Evolutionary conservation across 1,140 invertebrate genomes (phyloP).

Genomic region (Scaptodrosophila lebanonensis): DNA sequence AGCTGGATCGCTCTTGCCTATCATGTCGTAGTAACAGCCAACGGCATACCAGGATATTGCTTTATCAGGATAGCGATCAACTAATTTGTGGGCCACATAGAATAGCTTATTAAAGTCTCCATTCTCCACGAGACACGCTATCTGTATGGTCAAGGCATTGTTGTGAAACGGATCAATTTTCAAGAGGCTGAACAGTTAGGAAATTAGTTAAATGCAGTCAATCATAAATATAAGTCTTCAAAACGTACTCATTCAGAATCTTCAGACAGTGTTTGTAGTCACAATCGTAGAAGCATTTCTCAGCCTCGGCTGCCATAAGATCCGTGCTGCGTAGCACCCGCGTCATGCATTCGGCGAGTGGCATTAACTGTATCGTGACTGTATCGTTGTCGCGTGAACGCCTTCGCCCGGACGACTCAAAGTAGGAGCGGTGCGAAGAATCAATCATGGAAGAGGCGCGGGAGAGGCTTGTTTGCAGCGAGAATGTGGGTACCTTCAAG

Average conservation of each 20-base stretch:
- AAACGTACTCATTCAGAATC: constrained; percentile 83
- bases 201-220: not conserved
- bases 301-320: constrained; percentile 86
- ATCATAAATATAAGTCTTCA: not conserved
- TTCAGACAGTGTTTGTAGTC: constrained; percentile 87
- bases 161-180: constrained; percentile 91
- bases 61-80: constrained; percentile 94
- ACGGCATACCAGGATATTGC: constrained; percentile 98
- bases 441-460: constrained; percentile 65
- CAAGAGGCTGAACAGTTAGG: constrained; percentile 82
- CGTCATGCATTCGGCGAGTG: constrained; percentile 75
- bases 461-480: constrained; percentile 64
- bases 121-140: constrained; percentile 95
- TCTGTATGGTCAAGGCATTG: constrained; percentile 90
- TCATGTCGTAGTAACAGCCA: constrained; percentile 97
- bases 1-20: constrained; percentile 92
- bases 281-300: constrained; percentile 91
- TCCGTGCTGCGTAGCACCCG: constrained; percentile 85
- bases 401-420: constrained; percentile 65
- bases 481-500: constrained; percentile 63
- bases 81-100: constrained; percentile 93
- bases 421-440: constrained; percentile 58
- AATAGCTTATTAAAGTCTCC: constrained; percentile 92
- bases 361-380: constrained; percentile 59
- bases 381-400: constrained; percentile 43